Base-by-base conservation (phyloP, 1,140 invertebrate species). In the Magallana ariakensis region DNA sequence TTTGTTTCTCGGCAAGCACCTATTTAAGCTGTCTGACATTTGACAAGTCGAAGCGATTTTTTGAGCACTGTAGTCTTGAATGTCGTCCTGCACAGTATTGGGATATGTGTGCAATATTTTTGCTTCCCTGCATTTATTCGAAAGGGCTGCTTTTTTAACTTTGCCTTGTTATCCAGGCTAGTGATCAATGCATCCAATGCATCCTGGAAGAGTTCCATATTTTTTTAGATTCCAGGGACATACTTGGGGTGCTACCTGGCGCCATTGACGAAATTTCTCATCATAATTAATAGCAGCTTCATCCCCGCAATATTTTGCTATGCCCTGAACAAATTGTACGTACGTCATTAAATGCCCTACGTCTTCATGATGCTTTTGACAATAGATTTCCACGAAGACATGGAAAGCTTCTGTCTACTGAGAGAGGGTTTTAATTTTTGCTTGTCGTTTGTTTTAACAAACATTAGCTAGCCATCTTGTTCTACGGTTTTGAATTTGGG, bases 291-390 rank as follows among this genome's bases (percentile, higher is more conserved):
- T 9, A 10, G 33, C 10, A 16, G 57, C 57, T 5, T 60, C 57
- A 60, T 60, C 57, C 4, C 57, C 11, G n/a, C 57, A 60, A 60
- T 0, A 60, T 60, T 83, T 83, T 46, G 81, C 46, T 22, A 57
- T 26, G 15, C 10, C 19, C 22, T 9, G 54, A n/a, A 83, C 16
- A 55, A 83, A 55, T 9, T 19, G n/a, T 11, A 7, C 13, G 11
- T 33, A 60, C 22, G 22, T 83, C 56, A 83, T 83, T 10, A 83
- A 55, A n/a, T 60, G 22, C 0, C 22, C 10, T 6, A 26, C 19
- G 4, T 83, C 82, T 5, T 22, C 15, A 1, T 55, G 82, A n/a
- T 58, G 58, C 58, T 83, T 83, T 22, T 83, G 33, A 83, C 82
- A 83, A 15, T 83, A 83, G 6, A 53, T 55, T 2, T 9, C 7